phyloP scores from a whole-genome alignment of 2,113 vertebrate species.

The Alosa alosa region DNA sequence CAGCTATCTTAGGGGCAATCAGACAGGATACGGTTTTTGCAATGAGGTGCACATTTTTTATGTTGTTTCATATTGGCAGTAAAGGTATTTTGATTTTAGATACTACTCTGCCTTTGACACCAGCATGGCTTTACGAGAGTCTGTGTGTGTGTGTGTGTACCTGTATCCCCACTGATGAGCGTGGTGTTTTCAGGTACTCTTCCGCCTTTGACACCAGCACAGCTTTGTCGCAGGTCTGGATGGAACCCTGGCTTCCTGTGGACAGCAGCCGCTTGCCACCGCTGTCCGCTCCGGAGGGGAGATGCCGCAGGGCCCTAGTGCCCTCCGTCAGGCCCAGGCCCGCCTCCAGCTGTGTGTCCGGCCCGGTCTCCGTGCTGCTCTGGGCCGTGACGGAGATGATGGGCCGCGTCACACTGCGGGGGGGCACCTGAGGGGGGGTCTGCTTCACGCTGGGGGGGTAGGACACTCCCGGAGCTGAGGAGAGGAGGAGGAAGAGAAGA shows the following conservation, averaged over 20 bases:
- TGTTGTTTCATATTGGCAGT: no score
- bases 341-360: slow-evolving; percentile 90
- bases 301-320: slow-evolving; percentile 79
- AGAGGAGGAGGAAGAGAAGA: slow-evolving; percentile 36
- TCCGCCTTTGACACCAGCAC: slow-evolving; percentile 86
- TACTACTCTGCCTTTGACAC: slow-evolving; percentile 73
- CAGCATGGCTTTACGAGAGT: slow-evolving; percentile 48
- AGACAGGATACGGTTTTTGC: no score
- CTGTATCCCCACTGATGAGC: slow-evolving; percentile 95
- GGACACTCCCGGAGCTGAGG: slow-evolving; percentile 72
- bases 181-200: slow-evolving; percentile 87
- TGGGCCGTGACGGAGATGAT: slow-evolving; percentile 97
- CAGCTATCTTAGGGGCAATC: no score
- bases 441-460: slow-evolving; percentile 92
- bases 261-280: slow-evolving; percentile 79
- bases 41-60: no score
- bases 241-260: slow-evolving; percentile 77
- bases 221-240: slow-evolving; percentile 86
- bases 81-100: not conserved
- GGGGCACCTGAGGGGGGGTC: slow-evolving; percentile 92
- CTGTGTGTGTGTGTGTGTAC: slow-evolving; percentile 61
- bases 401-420: slow-evolving; percentile 92
- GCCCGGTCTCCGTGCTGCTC: slow-evolving; percentile 98
- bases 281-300: slow-evolving; percentile 93
- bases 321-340: slow-evolving; percentile 78